Base-by-base conservation (phyloP, 2,113 vertebrate genomes). In the Ceratotherium simum region DNA sequence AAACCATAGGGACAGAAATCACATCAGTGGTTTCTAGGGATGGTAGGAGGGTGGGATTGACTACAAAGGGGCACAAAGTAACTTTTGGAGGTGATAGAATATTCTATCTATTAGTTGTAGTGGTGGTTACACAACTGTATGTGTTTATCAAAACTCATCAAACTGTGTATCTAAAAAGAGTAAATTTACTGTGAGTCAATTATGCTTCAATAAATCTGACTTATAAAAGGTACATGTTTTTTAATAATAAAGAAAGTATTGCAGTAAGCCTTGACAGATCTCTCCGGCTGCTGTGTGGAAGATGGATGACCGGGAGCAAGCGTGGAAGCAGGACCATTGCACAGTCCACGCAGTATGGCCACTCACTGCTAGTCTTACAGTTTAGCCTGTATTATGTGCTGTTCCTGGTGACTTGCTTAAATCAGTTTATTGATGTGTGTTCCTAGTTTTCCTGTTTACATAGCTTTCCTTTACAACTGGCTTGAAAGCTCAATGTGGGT, bases 391-490 rank as follows among this genome's bases (percentile, higher is more conserved):
- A 6, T 64, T 5, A 16, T 18, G 3, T 76, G 89, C 90, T 62
- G 23, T 42, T 90, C 72, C 86, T 25, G n/a, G 84, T 33, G 29
- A 21, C 56, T 95, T 90, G 87, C 86, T 88, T 54, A 33, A 39
- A 42, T 58, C 67, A 8, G 79, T 87, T 96, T 95, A 96, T 60
- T 76, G 86, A 72, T 84, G 79, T 58, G 56, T 87, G 62, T 48
- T 80, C 69, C 90, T 80, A 65, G 79, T 90, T 89, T 96, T 96
- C 92, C 90, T 90, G 75, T 97, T 96, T 89, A 80, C 89, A 60
- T 29, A 80, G 95, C 86, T 97, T 93, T 88, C 85, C 91, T 97
- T 92, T 81, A 97, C 75, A 90, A 84, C 54, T 87, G 87, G 67
- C 36, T 81, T 75, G 93, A 87, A 90, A 96, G 75, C 83, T 64